phyloP scores from a whole-genome alignment of 2,888 invertebrate species.

The Luperina testacea region DNA sequence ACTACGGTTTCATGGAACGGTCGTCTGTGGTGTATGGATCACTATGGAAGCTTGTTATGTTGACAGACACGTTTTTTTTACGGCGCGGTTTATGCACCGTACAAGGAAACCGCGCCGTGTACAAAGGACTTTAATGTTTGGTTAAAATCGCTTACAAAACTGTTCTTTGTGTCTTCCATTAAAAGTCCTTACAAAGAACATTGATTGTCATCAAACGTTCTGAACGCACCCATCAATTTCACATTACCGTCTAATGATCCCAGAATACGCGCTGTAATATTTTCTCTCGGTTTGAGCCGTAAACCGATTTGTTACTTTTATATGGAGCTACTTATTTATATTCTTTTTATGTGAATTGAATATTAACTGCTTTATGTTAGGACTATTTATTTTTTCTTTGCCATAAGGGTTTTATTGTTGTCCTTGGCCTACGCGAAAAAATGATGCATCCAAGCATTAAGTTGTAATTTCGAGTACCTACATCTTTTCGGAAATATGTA shows the following conservation, averaged over 20 bases:
- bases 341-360: conserved; percentile 6
- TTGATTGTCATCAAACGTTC: conserved; percentile 19
- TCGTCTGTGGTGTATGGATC: too few species aligned
- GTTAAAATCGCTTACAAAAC: neutral
- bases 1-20: too few species aligned
- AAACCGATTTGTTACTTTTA: conserved; percentile 39
- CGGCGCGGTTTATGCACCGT: too few species aligned
- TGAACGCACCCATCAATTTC: conserved; percentile 26
- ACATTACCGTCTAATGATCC: conserved; percentile 42
- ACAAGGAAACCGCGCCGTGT: too few species aligned
- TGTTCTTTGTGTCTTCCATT: neutral
- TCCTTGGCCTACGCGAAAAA: neutral
- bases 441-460: neutral
- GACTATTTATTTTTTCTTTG: neutral
- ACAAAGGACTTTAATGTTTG: neutral
- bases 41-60: too few species aligned
- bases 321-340: conserved; percentile 6
- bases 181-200: conserved; percentile 12
- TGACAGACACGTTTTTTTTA: too few species aligned
- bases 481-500: neutral
- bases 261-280: conserved; percentile 16
- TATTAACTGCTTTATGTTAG: neutral
- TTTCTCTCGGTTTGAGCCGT: conserved; percentile 18
- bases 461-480: neutral
- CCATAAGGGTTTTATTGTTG: neutral